Evolutionary conservation across 1,140 invertebrate species (phyloP).

Genomic region (Aphis craccivora): DNA sequence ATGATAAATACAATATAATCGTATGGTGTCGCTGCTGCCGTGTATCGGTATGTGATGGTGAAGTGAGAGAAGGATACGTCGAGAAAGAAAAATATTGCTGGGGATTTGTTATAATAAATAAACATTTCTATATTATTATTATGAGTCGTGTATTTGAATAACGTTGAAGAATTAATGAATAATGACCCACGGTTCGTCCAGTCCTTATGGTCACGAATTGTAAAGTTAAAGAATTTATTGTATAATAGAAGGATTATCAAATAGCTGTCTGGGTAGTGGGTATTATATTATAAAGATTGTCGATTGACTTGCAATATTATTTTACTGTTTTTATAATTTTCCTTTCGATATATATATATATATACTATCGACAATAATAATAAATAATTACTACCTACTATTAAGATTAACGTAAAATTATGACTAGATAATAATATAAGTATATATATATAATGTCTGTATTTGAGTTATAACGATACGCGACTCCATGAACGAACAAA

Average conservation of each 20-base stretch:
- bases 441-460: background rate
- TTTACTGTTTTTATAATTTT: background rate
- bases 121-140: constrained; percentile 10
- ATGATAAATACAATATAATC: background rate
- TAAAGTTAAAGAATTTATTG: background rate
- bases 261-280: background rate
- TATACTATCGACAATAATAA: background rate
- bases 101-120: background rate
- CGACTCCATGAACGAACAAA: background rate
- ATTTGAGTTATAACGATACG: background rate
- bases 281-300: background rate
- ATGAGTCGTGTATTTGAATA: constrained; percentile 38
- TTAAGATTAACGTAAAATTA: background rate
- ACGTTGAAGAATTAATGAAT: background rate
- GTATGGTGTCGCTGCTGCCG: background rate
- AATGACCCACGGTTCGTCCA: background rate
- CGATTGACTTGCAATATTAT: background rate
- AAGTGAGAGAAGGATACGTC: background rate
- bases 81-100: background rate
- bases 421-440: background rate
- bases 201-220: constrained; percentile 37
- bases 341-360: background rate
- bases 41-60: background rate
- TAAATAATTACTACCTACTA: background rate
- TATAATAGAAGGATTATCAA: constrained; percentile 44